phyloP scores from a whole-genome alignment of 1,140 invertebrate species.

The Rhysida immarginata region DNA sequence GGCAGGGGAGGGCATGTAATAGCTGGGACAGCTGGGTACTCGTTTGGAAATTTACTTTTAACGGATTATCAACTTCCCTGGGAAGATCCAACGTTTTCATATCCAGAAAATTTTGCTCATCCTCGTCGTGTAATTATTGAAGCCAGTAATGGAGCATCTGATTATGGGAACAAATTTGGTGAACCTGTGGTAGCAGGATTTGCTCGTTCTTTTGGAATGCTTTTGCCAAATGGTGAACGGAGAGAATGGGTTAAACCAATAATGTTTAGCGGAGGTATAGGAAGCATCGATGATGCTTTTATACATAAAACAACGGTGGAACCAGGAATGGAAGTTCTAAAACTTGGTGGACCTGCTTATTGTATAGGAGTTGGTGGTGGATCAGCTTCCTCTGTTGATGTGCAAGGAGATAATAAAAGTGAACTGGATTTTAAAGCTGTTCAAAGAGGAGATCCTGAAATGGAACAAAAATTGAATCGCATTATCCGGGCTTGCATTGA shows the following conservation, averaged over 20 bases:
- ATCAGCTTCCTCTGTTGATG: constrained; percentile 85
- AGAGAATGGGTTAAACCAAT: constrained; percentile 95
- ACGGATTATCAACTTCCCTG: constrained; percentile 65
- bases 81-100: constrained; percentile 58
- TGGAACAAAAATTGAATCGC: constrained; percentile 94
- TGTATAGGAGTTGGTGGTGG: constrained; percentile 95
- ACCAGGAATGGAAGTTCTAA: constrained; percentile 69
- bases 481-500: constrained; percentile 85
- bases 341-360: constrained; percentile 91
- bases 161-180: constrained; percentile 98
- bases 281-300: constrained; percentile 66
- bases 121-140: constrained; percentile 79
- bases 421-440: constrained; percentile 91
- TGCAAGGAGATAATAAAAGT: constrained; percentile 66
- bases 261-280: constrained; percentile 95
- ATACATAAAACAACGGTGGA: constrained; percentile 52
- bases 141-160: constrained; percentile 93
- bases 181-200: constrained; percentile 88
- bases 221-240: constrained; percentile 44
- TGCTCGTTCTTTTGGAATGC: constrained; percentile 72
- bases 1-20: constrained; percentile 82
- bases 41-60: constrained; percentile 79
- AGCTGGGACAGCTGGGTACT: constrained; percentile 91
- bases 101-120: constrained; percentile 78
- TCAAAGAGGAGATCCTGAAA: constrained; percentile 93